These are phyloP conservation scores for Deilephila elpenor DNA, from an alignment of 2,888 invertebrate species.

Conservation along the genomic window DNA sequence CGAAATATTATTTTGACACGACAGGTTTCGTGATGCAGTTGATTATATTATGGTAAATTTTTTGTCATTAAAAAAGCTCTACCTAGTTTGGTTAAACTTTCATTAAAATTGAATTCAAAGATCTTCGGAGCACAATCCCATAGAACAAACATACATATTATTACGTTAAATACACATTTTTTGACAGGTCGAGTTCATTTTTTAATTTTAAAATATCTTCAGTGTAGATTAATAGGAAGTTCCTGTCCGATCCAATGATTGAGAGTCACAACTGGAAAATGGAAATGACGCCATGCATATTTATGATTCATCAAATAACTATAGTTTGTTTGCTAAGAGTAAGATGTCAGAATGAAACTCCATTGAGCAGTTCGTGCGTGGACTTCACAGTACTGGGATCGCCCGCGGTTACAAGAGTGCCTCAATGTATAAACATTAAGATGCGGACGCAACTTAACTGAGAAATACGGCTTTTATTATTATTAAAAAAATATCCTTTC, in stretches of 20 bases:
- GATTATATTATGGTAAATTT: too few relatives aligned
- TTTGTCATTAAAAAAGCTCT: too few relatives aligned
- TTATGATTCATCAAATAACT: slow-evolving; percentile 25
- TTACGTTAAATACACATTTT: too few relatives aligned
- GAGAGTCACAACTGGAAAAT: background rate
- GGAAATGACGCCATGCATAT: slow-evolving; percentile 5
- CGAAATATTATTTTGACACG: too few relatives aligned
- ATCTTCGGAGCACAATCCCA: too few relatives aligned
- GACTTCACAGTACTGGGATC: background rate
- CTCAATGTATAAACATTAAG: background rate
- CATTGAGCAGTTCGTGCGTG: slow-evolving; percentile 18
- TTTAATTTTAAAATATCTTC: too few relatives aligned
- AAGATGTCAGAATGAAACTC: slow-evolving; percentile 24
- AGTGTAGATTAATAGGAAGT: slow-evolving; percentile 9
- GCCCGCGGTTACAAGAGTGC: background rate
- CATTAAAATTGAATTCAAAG: too few relatives aligned
- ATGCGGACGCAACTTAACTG: background rate
- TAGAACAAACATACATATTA: too few relatives aligned
- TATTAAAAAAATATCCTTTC: too few relatives aligned
- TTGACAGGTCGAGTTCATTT: too few relatives aligned
- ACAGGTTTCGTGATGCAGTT: too few relatives aligned
- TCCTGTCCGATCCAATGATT: slow-evolving; percentile 5
- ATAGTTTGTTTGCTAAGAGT: slow-evolving; percentile 1
- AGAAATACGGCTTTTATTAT: background rate
- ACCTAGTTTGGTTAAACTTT: too few relatives aligned